Percentiles rank a stretch among this genome's conserved stretches.
Evolutionary conservation across 2,797 vertebrate species (phyloP).

Genomic region (Thunnus albacares): DNA sequence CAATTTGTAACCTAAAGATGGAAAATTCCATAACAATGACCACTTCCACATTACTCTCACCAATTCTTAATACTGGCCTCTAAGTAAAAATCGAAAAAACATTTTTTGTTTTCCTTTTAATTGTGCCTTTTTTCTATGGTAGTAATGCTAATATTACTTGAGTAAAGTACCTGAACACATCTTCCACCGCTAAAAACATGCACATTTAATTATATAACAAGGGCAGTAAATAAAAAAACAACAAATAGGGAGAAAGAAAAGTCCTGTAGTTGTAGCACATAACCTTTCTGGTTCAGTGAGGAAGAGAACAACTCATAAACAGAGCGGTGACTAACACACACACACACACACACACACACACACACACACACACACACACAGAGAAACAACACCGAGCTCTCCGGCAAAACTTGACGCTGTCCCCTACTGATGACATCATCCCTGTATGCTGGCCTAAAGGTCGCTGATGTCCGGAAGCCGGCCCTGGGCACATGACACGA

Average conservation of each 20-base stretch:
- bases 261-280: conserved; percentile 19
- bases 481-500: conserved; percentile 57
- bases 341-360: conserved; percentile 5
- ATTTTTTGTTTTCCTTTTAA: not conserved
- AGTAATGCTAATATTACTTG: not conserved
- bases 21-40: too few species aligned
- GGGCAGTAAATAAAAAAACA: conserved; percentile 13
- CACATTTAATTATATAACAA: conserved; percentile 25
- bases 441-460: conserved; percentile 64
- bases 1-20: too few species aligned
- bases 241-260: conserved; percentile 4
- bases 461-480: conserved; percentile 65
- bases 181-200: not conserved
- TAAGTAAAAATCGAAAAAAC: too few species aligned
- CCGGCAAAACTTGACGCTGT: conserved; percentile 55
- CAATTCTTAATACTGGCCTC: too few species aligned
- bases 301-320: conserved; percentile 43
- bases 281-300: conserved; percentile 61
- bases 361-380: not conserved
- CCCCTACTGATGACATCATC: conserved; percentile 75
- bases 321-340: conserved; percentile 6
- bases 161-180: not conserved
- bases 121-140: not conserved
- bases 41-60: too few species aligned
- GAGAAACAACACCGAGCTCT: conserved; percentile 37